These are phyloP conservation scores for Aplocera efformata DNA, from an alignment of 2,888 invertebrate species.

Conservation along the genomic window DNA sequence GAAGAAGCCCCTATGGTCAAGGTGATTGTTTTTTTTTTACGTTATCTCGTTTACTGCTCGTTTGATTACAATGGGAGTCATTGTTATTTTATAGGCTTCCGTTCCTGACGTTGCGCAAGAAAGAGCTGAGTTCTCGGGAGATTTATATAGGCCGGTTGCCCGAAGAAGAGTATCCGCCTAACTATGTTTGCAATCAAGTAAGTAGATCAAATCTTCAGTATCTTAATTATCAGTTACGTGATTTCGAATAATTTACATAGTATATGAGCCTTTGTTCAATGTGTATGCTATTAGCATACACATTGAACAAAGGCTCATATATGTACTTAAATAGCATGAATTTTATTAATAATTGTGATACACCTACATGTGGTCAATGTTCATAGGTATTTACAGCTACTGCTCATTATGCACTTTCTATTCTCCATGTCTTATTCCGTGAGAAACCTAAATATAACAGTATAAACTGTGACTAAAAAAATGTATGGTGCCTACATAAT, in stretches of 20 bases:
- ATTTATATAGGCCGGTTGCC: constrained; percentile 88
- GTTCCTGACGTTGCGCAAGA: constrained; percentile 86
- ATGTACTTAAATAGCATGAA: too few species aligned
- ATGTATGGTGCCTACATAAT: too few species aligned
- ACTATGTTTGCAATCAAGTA: constrained; percentile 96
- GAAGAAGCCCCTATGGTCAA: constrained; percentile 70
- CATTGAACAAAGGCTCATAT: too few species aligned
- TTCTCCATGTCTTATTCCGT: too few species aligned
- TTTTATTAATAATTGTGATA: too few species aligned
- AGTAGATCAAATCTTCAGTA: constrained; percentile 29
- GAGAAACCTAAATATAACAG: too few species aligned
- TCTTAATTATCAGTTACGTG: constrained; percentile 3
- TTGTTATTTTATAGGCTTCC: constrained; percentile 83
- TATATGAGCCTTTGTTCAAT: constrained; percentile 7
- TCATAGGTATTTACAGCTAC: too few species aligned
- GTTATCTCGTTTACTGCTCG: constrained; percentile 31
- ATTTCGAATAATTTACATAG: constrained; percentile 1
- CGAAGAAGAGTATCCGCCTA: constrained; percentile 93
- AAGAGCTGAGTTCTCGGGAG: constrained; percentile 87
- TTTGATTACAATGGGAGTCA: constrained; percentile 29
- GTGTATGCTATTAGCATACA: not conserved
- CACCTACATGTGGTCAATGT: too few species aligned
- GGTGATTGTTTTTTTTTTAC: constrained; percentile 43
- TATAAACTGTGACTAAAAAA: too few species aligned
- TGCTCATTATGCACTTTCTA: too few species aligned